A percentile compares a stretch with the other conserved stretches of the same genome.
phyloP scores from a whole-genome alignment of 1,140 invertebrate species.

The Tribolium madens region DNA sequence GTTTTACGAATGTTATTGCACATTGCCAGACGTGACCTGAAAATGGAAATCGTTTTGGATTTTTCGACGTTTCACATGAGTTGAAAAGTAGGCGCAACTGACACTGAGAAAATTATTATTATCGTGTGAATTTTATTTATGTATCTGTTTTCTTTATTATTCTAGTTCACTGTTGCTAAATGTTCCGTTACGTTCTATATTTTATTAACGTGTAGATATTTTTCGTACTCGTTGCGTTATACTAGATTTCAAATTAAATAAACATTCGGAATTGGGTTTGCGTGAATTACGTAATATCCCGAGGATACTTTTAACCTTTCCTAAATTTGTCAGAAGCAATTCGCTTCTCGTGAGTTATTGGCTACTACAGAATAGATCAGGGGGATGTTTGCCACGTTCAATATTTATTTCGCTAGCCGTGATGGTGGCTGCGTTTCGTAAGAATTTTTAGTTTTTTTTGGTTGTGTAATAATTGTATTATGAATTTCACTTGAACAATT shows the following conservation, averaged over 20 bases:
- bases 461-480: not conserved
- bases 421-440: not conserved
- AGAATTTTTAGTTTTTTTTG: not conserved
- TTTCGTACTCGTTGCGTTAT: slow-evolving; percentile 16
- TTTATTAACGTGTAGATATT: not conserved
- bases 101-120: not conserved
- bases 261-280: not conserved
- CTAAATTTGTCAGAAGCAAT: slow-evolving; percentile 17
- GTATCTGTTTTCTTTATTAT: not conserved
- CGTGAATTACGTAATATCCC: slow-evolving; percentile 21
- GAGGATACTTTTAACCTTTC: slow-evolving; percentile 11
- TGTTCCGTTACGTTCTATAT: not conserved
- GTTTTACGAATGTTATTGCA: not conserved
- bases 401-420: not conserved
- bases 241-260: not conserved
- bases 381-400: not conserved
- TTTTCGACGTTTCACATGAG: not conserved
- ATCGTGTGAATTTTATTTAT: not conserved
- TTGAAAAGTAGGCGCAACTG: not conserved
- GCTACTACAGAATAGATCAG: not conserved
- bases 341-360: not conserved
- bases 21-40: not conserved
- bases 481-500: not conserved
- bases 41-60: slow-evolving; percentile 1
- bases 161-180: not conserved